Evolutionary conservation across 2,888 invertebrate genomes (phyloP).

Genomic region (Caenorhabditis sp.): DNA sequence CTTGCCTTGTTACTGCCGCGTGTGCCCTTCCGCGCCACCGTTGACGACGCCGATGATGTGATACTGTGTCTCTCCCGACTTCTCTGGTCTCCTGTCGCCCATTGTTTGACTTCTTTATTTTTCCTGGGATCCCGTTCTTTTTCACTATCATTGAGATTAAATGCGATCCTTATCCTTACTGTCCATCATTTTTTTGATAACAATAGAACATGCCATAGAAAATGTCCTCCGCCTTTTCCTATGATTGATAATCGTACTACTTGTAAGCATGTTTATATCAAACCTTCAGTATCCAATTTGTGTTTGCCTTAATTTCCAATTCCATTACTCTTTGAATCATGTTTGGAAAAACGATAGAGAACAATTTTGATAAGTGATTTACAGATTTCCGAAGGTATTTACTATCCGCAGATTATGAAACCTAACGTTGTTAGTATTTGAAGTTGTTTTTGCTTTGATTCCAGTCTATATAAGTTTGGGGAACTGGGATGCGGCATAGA

Average conservation of each 20-base stretch:
- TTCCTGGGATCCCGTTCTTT: conserved; percentile 27
- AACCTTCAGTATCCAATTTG: too few species aligned
- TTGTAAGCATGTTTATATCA: not conserved
- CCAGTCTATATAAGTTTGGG: conserved; percentile 15
- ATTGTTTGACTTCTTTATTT: conserved; percentile 33
- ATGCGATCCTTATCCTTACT: conserved; percentile 27
- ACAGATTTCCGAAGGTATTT: too few species aligned
- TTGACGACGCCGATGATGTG: conserved; percentile 28
- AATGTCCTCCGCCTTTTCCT: conserved; percentile 13
- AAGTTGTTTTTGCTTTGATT: conserved; percentile 9
- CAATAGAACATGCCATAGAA: conserved; percentile 19
- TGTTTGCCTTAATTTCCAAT: too few species aligned
- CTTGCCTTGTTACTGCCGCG: conserved; percentile 8
- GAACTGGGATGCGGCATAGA: conserved; percentile 28
- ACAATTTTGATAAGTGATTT: too few species aligned
- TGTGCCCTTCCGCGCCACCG: conserved; percentile 3
- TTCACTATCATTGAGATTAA: conserved; percentile 2
- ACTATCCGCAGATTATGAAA: too few species aligned
- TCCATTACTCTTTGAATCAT: too few species aligned
- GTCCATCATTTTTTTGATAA: conserved; percentile 23
- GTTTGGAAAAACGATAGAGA: too few species aligned
- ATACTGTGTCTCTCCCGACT: conserved; percentile 25
- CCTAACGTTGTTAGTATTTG: too few species aligned
- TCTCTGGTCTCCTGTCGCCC: conserved; percentile 13
- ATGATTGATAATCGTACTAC: conserved; percentile 40